phyloP scores from a whole-genome alignment of 2,888 invertebrate species.

The Lithophane semibrunnea region DNA sequence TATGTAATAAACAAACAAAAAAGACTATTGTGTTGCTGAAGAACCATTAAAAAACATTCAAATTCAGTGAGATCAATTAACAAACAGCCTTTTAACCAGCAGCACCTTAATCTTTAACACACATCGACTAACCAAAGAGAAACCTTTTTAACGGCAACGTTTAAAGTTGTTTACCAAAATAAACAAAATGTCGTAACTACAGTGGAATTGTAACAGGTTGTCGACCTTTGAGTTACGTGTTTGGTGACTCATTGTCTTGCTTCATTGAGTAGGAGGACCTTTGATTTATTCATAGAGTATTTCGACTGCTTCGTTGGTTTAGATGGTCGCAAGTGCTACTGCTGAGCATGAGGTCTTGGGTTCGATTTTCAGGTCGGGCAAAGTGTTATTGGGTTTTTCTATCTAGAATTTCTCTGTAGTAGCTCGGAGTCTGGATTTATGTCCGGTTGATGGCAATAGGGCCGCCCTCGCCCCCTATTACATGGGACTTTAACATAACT shows the following conservation, averaged over 20 bases:
- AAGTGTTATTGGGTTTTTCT: not conserved
- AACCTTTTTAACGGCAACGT: constrained; percentile 30
- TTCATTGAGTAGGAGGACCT: constrained; percentile 11
- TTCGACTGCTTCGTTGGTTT: too few species aligned
- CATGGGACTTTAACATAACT: not conserved
- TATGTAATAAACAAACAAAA: too few species aligned
- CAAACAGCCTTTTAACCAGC: not conserved
- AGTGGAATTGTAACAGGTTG: constrained; percentile 49
- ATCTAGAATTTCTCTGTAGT: not conserved
- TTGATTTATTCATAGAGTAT: constrained; percentile 7
- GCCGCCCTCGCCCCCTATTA: not conserved
- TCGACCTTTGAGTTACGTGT: constrained; percentile 43
- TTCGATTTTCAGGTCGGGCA: not conserved
- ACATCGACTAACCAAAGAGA: constrained; percentile 34
- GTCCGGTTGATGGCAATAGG: not conserved
- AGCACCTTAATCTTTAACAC: not conserved
- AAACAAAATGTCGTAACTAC: constrained; percentile 53
- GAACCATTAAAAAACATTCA: not conserved
- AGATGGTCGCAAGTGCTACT: not conserved
- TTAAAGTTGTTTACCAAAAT: constrained; percentile 33
- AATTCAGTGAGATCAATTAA: not conserved
- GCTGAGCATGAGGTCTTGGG: too few species aligned
- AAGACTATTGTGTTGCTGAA: not conserved
- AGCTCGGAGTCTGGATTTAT: not conserved
- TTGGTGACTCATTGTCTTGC: constrained; percentile 51